Percentiles rank a stretch among this genome's conserved stretches.
phyloP scores from a whole-genome alignment of 1,140 invertebrate genomes.

The Ganaspis sp. region DNA sequence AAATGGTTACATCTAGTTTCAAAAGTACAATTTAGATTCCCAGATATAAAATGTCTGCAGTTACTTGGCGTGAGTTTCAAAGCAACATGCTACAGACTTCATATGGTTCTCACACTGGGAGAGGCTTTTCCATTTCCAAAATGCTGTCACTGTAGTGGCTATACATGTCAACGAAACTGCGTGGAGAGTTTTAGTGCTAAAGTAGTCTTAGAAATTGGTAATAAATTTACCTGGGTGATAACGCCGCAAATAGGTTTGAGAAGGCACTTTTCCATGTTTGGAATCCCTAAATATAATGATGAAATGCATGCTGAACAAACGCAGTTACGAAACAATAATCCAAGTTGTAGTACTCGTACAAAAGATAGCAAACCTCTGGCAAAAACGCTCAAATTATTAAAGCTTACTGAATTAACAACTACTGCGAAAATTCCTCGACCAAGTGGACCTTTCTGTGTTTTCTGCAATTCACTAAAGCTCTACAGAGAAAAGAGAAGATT shows the following conservation, averaged over 20 bases:
- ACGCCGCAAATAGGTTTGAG: slow-evolving; percentile 70
- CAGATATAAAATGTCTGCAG: slow-evolving; percentile 73
- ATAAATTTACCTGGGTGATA: slow-evolving; percentile 76
- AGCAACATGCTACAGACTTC: slow-evolving; percentile 73
- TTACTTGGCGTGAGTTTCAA: slow-evolving; percentile 72
- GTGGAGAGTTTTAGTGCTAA: slow-evolving; percentile 72
- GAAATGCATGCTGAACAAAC: slow-evolving; percentile 63
- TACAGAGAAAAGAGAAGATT: slow-evolving; percentile 72
- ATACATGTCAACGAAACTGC: slow-evolving; percentile 74
- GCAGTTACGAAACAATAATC: slow-evolving; percentile 58
- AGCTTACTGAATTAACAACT: slow-evolving; percentile 62
- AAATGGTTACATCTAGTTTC: slow-evolving; percentile 74
- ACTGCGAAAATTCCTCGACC: slow-evolving; percentile 66
- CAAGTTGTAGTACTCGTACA: slow-evolving; percentile 62
- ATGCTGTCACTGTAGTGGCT: slow-evolving; percentile 73
- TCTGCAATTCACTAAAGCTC: slow-evolving; percentile 72
- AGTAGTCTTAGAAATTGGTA: slow-evolving; percentile 76
- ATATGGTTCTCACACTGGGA: slow-evolving; percentile 71
- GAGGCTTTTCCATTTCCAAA: slow-evolving; percentile 70
- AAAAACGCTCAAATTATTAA: slow-evolving; percentile 68
- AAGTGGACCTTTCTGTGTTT: slow-evolving; percentile 73
- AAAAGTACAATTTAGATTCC: slow-evolving; percentile 72
- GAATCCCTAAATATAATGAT: slow-evolving; percentile 73
- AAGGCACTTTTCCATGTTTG: slow-evolving; percentile 74
- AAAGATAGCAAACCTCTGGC: slow-evolving; percentile 69